phyloP scores from a whole-genome alignment of 2,888 invertebrate genomes.

The Drosophila mercatorum region DNA sequence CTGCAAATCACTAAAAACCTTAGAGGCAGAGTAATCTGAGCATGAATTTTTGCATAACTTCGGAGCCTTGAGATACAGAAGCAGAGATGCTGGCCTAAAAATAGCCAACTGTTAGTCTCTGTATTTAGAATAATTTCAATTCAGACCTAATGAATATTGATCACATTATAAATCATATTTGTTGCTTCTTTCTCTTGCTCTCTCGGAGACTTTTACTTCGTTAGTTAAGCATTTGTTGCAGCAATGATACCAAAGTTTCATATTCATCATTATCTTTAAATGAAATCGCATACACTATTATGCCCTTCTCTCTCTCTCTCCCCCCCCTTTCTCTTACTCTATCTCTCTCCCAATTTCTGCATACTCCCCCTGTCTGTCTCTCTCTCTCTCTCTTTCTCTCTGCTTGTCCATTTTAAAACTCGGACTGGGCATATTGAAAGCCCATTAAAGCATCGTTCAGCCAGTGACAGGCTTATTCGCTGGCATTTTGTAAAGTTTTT shows the following conservation, averaged over 20 bases:
- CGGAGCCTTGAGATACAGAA: too few species aligned
- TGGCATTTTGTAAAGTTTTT: constrained; percentile 29
- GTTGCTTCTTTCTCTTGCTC: not conserved
- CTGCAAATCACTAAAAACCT: not conserved
- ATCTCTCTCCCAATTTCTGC: too few species aligned
- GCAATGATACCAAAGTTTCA: not conserved
- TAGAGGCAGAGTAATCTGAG: not conserved
- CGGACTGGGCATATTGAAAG: constrained; percentile 34
- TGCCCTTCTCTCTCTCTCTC: too few species aligned
- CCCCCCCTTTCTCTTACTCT: not conserved
- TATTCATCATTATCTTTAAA: constrained; percentile 4
- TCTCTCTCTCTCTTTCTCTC: not conserved
- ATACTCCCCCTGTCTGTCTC: too few species aligned
- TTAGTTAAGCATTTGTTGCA: not conserved
- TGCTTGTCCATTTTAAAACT: constrained; percentile 8
- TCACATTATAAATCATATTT: not conserved
- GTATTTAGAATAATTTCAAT: not conserved
- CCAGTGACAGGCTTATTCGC: constrained; percentile 57
- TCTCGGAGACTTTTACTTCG: not conserved
- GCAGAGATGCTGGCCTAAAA: not conserved
- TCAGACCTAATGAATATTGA: not conserved
- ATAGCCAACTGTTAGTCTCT: not conserved
- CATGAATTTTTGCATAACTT: not conserved
- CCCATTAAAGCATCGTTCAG: constrained; percentile 73
- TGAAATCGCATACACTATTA: not conserved